Evolutionary conservation across 2,888 invertebrate species (phyloP).

Genomic region (Leistus spinibarbis): DNA sequence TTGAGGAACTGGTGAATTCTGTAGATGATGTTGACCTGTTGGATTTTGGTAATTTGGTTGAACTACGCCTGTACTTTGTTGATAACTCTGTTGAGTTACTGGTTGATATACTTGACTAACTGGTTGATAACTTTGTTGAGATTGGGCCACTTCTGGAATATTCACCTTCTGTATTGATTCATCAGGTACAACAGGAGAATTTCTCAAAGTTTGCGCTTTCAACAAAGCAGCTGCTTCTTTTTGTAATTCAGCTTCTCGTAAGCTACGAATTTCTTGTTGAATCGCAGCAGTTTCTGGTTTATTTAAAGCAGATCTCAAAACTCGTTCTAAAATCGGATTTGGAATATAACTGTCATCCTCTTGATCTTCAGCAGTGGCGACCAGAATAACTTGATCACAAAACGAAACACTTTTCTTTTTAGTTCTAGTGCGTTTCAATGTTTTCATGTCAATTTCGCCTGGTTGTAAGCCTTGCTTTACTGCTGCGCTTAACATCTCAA

Average conservation of each 20-base stretch:
- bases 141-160: not conserved
- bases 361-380: slow-evolving; percentile 91
- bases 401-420: slow-evolving; percentile 95
- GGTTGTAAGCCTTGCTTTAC: slow-evolving; percentile 58
- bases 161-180: slow-evolving; percentile 1
- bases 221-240: slow-evolving; percentile 40
- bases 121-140: slow-evolving; percentile 19
- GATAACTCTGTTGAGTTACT: not conserved
- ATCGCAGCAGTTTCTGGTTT: slow-evolving; percentile 68
- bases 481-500: slow-evolving; percentile 62
- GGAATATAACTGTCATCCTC: slow-evolving; percentile 90
- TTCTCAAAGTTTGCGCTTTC: slow-evolving; percentile 4
- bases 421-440: slow-evolving; percentile 53
- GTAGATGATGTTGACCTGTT: slow-evolving; percentile 5
- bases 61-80: not conserved
- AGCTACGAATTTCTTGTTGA: slow-evolving; percentile 60
- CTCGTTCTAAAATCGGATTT: slow-evolving; percentile 87
- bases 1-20: not conserved
- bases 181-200: slow-evolving; percentile 25
- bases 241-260: slow-evolving; percentile 56
- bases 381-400: slow-evolving; percentile 91
- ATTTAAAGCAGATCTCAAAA: slow-evolving; percentile 80
- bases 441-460: slow-evolving; percentile 56
- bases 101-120: slow-evolving; percentile 14
- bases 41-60: slow-evolving; percentile 12